Conservation (phyloP, 2,113 vertebrate species). For the Catharus bicknelli region DNA sequence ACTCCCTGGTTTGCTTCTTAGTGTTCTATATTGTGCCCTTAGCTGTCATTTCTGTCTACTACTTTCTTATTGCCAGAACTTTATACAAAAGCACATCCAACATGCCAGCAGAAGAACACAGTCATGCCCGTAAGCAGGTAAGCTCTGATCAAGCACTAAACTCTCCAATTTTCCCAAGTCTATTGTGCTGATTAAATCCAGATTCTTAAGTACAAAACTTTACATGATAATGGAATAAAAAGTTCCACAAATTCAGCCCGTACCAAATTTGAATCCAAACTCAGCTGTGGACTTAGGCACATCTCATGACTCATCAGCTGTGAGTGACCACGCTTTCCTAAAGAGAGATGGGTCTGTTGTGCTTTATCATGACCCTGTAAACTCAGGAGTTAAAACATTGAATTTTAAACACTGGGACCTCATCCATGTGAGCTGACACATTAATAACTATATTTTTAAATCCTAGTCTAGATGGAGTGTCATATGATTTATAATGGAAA, state of each 20-base stretch:
- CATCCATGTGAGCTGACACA: background rate
- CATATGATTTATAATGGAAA: background rate
- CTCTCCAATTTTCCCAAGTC: background rate
- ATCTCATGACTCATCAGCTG: background rate
- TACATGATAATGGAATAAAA: background rate
- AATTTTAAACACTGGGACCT: background rate
- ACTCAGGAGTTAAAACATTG: background rate
- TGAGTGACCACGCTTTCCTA: background rate
- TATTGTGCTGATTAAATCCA: background rate
- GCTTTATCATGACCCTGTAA: background rate
- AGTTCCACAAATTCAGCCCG: background rate
- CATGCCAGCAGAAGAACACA: conserved; percentile 80
- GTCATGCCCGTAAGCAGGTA: conserved; percentile 80
- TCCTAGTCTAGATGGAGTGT: background rate
- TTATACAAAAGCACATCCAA: conserved; percentile 79
- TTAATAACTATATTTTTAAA: background rate
- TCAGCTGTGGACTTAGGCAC: background rate
- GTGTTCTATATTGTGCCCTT: conserved; percentile 82
- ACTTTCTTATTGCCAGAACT: conserved; percentile 80
- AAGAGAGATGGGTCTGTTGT: background rate
- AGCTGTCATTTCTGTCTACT: conserved; percentile 80
- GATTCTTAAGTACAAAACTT: background rate
- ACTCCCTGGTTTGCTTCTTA: conserved; percentile 79
- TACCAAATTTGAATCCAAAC: background rate
- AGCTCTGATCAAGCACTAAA: background rate